A percentile compares a stretch with the other conserved stretches of the same genome.
phyloP scores from a whole-genome alignment of 2,797 vertebrate species.

The Acanthurus tractus region DNA sequence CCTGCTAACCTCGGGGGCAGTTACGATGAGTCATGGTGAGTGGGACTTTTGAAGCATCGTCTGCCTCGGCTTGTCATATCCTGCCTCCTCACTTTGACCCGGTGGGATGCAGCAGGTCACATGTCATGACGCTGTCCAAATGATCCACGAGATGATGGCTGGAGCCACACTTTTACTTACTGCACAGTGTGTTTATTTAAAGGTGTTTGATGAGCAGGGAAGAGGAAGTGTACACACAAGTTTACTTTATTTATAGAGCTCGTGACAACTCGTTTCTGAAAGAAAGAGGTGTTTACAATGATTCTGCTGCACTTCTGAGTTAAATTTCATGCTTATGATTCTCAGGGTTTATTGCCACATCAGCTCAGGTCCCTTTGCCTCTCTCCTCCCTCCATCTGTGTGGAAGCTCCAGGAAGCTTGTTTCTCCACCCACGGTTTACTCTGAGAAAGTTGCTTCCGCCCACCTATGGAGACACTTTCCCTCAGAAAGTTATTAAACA shows the following conservation, averaged over 20 bases:
- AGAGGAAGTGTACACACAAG: not conserved
- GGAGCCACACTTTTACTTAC: constrained; percentile 12
- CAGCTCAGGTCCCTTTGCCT: not conserved
- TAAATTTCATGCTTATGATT: constrained; percentile 12
- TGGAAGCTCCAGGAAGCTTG: constrained; percentile 39
- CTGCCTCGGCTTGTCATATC: constrained; percentile 65
- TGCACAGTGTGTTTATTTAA: not conserved
- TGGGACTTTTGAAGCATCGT: constrained; percentile 57
- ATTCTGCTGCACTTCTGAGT: not conserved
- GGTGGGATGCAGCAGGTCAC: constrained; percentile 45
- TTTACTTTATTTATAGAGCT: constrained; percentile 8
- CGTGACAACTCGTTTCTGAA: not conserved
- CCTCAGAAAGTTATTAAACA: constrained; percentile 68
- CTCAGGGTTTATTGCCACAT: constrained; percentile 8
- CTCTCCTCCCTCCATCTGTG: constrained; percentile 40
- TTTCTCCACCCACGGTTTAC: constrained; percentile 62
- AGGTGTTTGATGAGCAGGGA: constrained; percentile 9
- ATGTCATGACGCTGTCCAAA: constrained; percentile 40
- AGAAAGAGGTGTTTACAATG: constrained; percentile 8
- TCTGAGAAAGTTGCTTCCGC: constrained; percentile 60
- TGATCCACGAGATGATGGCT: constrained; percentile 38
- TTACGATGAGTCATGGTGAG: constrained; percentile 71
- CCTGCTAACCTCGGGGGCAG: constrained; percentile 59
- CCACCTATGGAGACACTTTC: constrained; percentile 55
- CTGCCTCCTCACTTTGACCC: constrained; percentile 52